These are phyloP conservation scores for Typhlichthys subterraneus DNA, from an alignment of 2,797 vertebrate genomes.

Conservation along the genomic window DNA sequence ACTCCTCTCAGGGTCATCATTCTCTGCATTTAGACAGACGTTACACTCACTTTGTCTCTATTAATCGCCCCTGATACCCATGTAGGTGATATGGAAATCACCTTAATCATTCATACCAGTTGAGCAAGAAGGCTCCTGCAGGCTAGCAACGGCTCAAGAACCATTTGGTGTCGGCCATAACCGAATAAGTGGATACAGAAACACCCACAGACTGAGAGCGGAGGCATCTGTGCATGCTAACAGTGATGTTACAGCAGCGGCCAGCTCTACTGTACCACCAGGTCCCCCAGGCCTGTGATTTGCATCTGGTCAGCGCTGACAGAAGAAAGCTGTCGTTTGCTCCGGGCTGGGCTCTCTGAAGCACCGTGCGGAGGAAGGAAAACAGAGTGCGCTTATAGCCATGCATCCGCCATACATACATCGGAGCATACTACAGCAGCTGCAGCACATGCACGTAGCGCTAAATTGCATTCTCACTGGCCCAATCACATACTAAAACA, in stretches of 20 bases:
- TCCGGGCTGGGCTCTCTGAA: neutral
- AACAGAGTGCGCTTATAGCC: neutral
- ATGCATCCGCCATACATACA: no score
- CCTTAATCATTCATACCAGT: conserved; percentile 5
- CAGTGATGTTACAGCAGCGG: neutral
- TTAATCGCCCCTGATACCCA: conserved; percentile 38
- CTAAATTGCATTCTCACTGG: no score
- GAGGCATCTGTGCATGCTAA: conserved; percentile 1
- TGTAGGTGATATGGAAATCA: conserved; percentile 39
- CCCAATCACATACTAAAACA: neutral
- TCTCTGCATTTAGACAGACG: conserved; percentile 53
- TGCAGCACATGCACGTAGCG: no score
- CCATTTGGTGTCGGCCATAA: no score
- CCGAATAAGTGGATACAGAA: neutral
- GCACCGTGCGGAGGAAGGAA: neutral
- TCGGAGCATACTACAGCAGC: no score
- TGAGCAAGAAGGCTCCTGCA: no score
- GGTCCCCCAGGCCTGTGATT: conserved; percentile 9
- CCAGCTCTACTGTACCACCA: neutral
- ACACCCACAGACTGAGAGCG: neutral
- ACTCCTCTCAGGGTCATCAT: conserved; percentile 48
- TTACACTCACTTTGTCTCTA: conserved; percentile 53
- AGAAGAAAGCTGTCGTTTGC: neutral
- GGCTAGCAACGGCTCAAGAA: no score
- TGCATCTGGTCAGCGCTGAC: conserved; percentile 13